Conservation (phyloP, 2,113 vertebrate genomes). For the Aphyosemion australe region DNA sequence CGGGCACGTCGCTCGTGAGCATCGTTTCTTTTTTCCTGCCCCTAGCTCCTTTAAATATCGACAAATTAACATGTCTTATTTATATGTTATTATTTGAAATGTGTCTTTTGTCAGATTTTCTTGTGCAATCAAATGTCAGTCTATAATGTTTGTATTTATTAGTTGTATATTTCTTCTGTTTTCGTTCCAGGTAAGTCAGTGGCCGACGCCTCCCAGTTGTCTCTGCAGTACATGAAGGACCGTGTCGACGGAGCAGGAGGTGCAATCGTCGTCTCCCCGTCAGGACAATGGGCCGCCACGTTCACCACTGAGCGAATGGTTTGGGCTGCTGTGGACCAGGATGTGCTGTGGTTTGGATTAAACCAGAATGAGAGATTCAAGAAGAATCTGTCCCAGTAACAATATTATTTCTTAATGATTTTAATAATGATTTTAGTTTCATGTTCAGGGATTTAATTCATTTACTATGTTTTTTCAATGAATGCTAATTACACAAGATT, state of each 20-base stretch:
- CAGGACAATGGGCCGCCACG: slow-evolving; percentile 69
- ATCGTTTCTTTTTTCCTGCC: too few relatives aligned
- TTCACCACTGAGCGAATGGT: slow-evolving; percentile 79
- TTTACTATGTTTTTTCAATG: too few relatives aligned
- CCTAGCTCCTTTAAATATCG: too few relatives aligned
- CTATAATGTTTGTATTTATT: too few relatives aligned
- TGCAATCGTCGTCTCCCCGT: slow-evolving; percentile 70
- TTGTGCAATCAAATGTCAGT: too few relatives aligned
- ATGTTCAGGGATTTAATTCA: too few relatives aligned
- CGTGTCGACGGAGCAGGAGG: slow-evolving; percentile 76
- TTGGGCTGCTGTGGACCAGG: slow-evolving; percentile 63
- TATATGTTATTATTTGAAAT: too few relatives aligned
- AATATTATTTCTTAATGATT: neutral
- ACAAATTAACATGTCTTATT: too few relatives aligned
- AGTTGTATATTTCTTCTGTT: neutral
- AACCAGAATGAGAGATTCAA: slow-evolving; percentile 62
- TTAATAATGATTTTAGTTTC: too few relatives aligned
- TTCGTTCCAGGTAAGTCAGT: slow-evolving; percentile 57
- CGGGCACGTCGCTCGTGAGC: too few relatives aligned
- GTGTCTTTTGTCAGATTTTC: neutral
- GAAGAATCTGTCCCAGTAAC: slow-evolving; percentile 37
- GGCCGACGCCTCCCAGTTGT: slow-evolving; percentile 52
- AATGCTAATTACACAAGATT: too few relatives aligned
- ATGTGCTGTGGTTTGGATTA: slow-evolving; percentile 72
- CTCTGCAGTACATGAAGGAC: slow-evolving; percentile 73